Base-by-base conservation (phyloP, 2,797 vertebrate genomes). In the Varecia variegata region DNA sequence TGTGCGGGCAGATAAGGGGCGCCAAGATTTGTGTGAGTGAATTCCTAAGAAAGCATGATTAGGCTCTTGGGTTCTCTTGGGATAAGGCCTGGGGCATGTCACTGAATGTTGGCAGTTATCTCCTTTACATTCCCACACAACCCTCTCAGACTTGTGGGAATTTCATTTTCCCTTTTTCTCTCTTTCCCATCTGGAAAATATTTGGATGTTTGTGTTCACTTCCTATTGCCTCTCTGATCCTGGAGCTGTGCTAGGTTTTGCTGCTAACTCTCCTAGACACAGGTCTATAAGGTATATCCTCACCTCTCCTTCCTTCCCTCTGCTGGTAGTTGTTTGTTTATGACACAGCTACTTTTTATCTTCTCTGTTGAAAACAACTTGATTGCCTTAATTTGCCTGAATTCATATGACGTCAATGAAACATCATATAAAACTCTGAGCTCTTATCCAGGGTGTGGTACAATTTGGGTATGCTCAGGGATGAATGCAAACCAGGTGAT, bases 151-250 rank as follows among this genome's bases (percentile, higher is more conserved):
- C 58, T 79, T 58, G 21, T 60, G 90, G 73, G 88, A 92, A 96
- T 83, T 43, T 74, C 50, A 13, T 80, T 96, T 94, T 40, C 38
- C n/a, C 50, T 27, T 81, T 93, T 77, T 81, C n/a, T 84, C 40
- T 95, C 50, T 95, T 74, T n/a, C 47, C 62, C 73, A 92, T 74
- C 20, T 81, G 70, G 79, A 94, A 92, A 92, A 54, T 60, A 86
- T 1, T 25, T 47, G 54, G 73, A 54, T 94, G 45, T 32, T 67
- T 93, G 35, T 56, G 71, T 88, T 93, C 56, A 90, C n/a, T 82
- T 87, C 76, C 84, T 50, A 12, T 25, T 10, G 32, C 4, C 54
- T 56, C 71, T 90, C 52, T 93, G 60, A 67, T 67, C 27, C 27
- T 81, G 32, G 17, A 10, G 70, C 80, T 71, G 38, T 21, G 5